A percentile compares a stretch with the other conserved stretches of the same genome.
Conservation (phyloP, 2,888 invertebrate genomes). For the Euphydryas editha region DNA sequence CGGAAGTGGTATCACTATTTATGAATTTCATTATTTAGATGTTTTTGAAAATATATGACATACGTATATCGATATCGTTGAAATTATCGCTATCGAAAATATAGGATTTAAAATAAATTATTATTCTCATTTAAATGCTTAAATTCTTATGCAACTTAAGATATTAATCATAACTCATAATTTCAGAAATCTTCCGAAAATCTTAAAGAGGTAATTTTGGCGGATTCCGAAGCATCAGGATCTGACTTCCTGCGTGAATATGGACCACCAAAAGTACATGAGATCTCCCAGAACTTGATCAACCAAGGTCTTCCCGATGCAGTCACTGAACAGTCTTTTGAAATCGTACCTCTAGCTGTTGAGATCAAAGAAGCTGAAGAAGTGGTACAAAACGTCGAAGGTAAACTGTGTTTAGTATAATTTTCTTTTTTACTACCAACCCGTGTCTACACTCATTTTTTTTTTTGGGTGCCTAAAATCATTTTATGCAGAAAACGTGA, state of each 20-base stretch:
- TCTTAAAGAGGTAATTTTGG: slow-evolving; percentile 66
- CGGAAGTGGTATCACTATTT: slow-evolving; percentile 58
- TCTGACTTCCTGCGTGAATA: slow-evolving; percentile 79
- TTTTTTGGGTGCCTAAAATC: too few species aligned
- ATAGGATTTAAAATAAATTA: too few species aligned
- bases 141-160: not conserved
- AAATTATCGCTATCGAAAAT: too few species aligned
- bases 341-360: slow-evolving; percentile 39
- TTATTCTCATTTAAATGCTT: too few species aligned
- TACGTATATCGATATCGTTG: too few species aligned
- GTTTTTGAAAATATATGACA: too few species aligned
- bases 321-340: slow-evolving; percentile 61
- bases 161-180: not conserved
- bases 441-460: too few species aligned
- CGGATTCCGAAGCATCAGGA: slow-evolving; percentile 73
- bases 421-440: not conserved
- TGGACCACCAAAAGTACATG: slow-evolving; percentile 70
- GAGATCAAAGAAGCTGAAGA: slow-evolving; percentile 18
- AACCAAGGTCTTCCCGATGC: slow-evolving; percentile 66
- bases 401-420: not conserved
- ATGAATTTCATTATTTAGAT: not conserved
- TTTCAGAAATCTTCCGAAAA: slow-evolving; percentile 69
- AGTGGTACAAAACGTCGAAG: slow-evolving; percentile 16
- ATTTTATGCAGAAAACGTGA: too few species aligned
- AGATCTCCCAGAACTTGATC: slow-evolving; percentile 53